Base-by-base conservation (phyloP, 1,140 invertebrate genomes). In the Zaprionus ornatus region DNA sequence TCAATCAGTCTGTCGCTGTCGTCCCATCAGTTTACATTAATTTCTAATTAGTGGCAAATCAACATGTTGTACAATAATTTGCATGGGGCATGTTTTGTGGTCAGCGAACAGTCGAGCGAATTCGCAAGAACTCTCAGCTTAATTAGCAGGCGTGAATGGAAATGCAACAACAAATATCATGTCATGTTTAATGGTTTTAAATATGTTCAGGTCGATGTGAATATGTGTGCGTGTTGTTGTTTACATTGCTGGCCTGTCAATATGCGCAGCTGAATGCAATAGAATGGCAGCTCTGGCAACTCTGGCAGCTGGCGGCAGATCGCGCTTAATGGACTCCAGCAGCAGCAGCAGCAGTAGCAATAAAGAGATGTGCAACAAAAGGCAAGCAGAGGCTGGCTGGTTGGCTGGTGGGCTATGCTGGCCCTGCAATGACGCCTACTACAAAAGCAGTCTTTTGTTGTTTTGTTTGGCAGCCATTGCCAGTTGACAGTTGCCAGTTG, bases 161-260 rank as follows among this genome's bases (percentile, higher is more conserved):
- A 64, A 48, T 27, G 27, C 37, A 56, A 40, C n/a, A 45, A 17
- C n/a, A 45, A 64, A 71, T 59, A 32, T 15, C n/a, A 12, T 9
- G 25, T 23, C 40, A 48, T 25, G 40, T 48, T 42, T 5, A n/a
- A 42, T 37, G 4, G 15, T 42, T 62, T 62, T 21, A 3, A 21
- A 50, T 19, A 27, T n/a, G 23, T 13, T 17, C 5, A 35, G 9
- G 3, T 3, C 3, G 15, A 40, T 25, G n/a, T 60, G 15, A 35
- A 60, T 60, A 37, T 25, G 19, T 25, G 23, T 63, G 13, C 9
- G 4, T 48, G 10, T 48, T 21, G 45, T 12, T 66, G 37, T 75
- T 62, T 42, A 42, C 56, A 67, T 29, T 55, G 25, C 25, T 15
- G 21, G 3, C 15, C 65, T 79, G 56, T 75, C 80, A 82, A 75